Percentiles rank a stretch among this genome's conserved stretches.
Evolutionary conservation across 2,797 vertebrate species (phyloP).

Genomic region (Crenuchus spilurus): DNA sequence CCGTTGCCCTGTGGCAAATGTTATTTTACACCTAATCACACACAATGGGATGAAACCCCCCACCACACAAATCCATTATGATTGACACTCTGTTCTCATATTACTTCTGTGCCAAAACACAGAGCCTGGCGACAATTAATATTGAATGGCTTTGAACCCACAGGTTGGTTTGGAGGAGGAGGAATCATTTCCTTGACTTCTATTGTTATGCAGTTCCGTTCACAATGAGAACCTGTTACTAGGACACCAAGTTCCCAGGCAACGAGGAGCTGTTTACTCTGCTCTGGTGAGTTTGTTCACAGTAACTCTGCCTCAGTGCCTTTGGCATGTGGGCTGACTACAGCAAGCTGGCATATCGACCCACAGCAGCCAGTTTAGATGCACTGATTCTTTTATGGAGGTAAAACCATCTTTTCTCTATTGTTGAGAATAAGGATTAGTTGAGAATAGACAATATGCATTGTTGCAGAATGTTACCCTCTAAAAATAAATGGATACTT

Average conservation of each 20-base stretch:
- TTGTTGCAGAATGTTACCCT: too few relatives aligned
- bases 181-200: slow-evolving; percentile 67
- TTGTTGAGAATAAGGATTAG: background rate
- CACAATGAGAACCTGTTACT: slow-evolving; percentile 68
- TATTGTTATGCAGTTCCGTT: slow-evolving; percentile 64
- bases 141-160: slow-evolving; percentile 70
- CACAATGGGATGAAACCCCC: slow-evolving; percentile 50
- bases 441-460: background rate
- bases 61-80: slow-evolving; percentile 59
- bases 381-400: slow-evolving; percentile 26
- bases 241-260: slow-evolving; percentile 72
- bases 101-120: slow-evolving; percentile 68
- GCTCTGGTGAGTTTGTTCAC: slow-evolving; percentile 45
- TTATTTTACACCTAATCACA: slow-evolving; percentile 51
- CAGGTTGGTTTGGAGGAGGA: slow-evolving; percentile 44
- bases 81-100: slow-evolving; percentile 66
- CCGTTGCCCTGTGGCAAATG: slow-evolving; percentile 29
- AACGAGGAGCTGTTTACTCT: slow-evolving; percentile 70
- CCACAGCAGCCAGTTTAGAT: slow-evolving; percentile 1
- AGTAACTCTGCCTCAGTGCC: slow-evolving; percentile 42
- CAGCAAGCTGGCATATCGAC: slow-evolving; percentile 26
- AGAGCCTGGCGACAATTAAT: slow-evolving; percentile 66
- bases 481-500: too few relatives aligned
- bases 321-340: slow-evolving; percentile 35
- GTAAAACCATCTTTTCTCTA: slow-evolving; percentile 26